Evolutionary conservation across 2,113 vertebrate genomes (phyloP), one percentile per base, ranked within the genome.

Genomic region (Rhizomys pruinosus): DNA sequence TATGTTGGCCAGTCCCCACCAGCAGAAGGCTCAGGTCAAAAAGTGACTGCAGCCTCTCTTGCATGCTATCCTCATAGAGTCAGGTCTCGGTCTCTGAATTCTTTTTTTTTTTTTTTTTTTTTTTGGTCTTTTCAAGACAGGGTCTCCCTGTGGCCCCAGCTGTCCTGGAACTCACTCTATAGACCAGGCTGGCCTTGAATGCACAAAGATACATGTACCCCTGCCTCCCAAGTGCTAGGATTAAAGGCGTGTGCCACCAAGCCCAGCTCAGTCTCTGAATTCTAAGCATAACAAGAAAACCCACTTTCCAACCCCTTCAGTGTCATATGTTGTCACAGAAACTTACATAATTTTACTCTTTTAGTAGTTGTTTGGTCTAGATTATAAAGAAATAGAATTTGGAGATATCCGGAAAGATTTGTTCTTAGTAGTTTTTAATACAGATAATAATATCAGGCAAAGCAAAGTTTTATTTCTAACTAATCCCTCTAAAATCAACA

Each of bases 401-500:
- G 13, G 8, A 90, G 27, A 82, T 78, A 89, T 39, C 59, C 37
- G 72, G 29, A 89, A 85, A 87, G 52, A 92, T 61, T 76, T 73
- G 27, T 64, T 84, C 39, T 90, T 91, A 81, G 27, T 1, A 87
- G 27, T 73, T 90, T 79, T 77, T 85, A 29, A 1, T 20, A 94
- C 17, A 86, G 88, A 59, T 77, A 94, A 95, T 66, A 8, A 66
- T 23, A 22, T 47, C 92, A 94, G 86, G 13, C 39, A 55, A 63
- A 55, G 93, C 10, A 37, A 68, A 55, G 73, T 89, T 95, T 96
- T 89, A 96, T 84, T 74, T 86, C 87, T 64, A 92, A 87, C 12
- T 37, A 84, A 96, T 88, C 44, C 74, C 59, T 61, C 94, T 80
- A 78, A 82, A 92, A 68, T 64, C 25, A 20, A 27, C 74, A 92